Base-by-base conservation (phyloP, 2,113 vertebrate genomes). In the Rhinichthys klamathensis region DNA sequence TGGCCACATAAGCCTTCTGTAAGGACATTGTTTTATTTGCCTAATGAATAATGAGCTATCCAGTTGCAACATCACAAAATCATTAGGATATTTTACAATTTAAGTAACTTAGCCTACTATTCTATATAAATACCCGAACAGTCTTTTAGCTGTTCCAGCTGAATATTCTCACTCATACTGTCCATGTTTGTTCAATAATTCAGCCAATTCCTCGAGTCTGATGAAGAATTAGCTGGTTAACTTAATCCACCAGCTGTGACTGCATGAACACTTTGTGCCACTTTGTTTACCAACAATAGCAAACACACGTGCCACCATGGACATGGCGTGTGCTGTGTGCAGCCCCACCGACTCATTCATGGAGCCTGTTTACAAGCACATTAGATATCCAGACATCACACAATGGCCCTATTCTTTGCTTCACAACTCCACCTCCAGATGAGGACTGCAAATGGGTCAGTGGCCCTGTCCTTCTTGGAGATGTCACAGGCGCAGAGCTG, bases 401-500 rank as follows among this genome's bases (percentile, higher is more conserved):
- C 87, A 89, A 89, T 81, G 44, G 3, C 72, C 51, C 49, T 74
- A 70, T 89, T 89, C 77, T 89, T 25, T 67, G 61, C 16, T 23
- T 7, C 61, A 73, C 27, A 1, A 38, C 44, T 73, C 72, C 74
- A 41, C 84, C 83, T 70, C 35, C 85, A 84, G 83, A 75, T 32
- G 49, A 82, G 81, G 58, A 51, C n/a, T 49, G 78, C 74, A 75
- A 79, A 83, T 67, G 69, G 49, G 72, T 84, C 74, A 78, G 58
- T 44, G 70, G 60, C 75, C 21, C 77, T 65, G 88, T 83, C 83
- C 81, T 69, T 76, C 73, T 70, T 88, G 90, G 90, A 84, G 88
- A 92, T 90, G 89, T 91, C 91, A 87, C 91, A 89, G 84, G 27
- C 87, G 56, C 78, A 83, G 82, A 49, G 79, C 82, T 69, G 6